Conservation (phyloP, 2,797 vertebrate species). For the Lacerta agilis region DNA sequence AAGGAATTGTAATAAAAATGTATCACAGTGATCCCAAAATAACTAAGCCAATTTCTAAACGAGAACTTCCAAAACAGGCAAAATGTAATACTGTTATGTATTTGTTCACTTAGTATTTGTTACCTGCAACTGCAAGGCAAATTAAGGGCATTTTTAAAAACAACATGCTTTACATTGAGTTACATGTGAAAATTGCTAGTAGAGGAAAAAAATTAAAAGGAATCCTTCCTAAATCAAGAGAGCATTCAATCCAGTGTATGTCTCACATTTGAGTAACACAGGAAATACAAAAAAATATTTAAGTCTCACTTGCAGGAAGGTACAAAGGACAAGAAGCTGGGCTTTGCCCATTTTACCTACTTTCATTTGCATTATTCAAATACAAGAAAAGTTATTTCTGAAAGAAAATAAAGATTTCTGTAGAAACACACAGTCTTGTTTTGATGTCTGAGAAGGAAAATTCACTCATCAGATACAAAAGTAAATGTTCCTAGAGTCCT, state of each 20-base stretch:
- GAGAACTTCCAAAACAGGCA: constrained; percentile 51
- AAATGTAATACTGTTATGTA: rapidly evolving
- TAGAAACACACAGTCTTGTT: background rate
- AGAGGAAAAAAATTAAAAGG: background rate
- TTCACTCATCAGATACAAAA: background rate
- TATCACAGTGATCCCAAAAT: constrained; percentile 44
- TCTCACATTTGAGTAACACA: background rate
- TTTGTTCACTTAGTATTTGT: background rate
- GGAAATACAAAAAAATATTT: background rate
- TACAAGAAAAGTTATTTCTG: background rate
- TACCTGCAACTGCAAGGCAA: background rate
- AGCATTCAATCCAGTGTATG: background rate
- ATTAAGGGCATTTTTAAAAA: background rate
- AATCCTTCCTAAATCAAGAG: background rate
- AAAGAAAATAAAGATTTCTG: background rate
- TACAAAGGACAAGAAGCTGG: background rate
- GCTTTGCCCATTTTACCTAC: background rate
- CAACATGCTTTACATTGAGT: background rate
- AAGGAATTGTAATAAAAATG: constrained; percentile 60
- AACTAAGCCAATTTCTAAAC: constrained; percentile 31
- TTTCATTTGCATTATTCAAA: background rate
- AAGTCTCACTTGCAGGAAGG: background rate
- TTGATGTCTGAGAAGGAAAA: background rate
- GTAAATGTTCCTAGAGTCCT: background rate
- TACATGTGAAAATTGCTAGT: background rate